Base-by-base conservation (phyloP, 2,797 vertebrate genomes). In the Brachymystax lenok region DNA sequence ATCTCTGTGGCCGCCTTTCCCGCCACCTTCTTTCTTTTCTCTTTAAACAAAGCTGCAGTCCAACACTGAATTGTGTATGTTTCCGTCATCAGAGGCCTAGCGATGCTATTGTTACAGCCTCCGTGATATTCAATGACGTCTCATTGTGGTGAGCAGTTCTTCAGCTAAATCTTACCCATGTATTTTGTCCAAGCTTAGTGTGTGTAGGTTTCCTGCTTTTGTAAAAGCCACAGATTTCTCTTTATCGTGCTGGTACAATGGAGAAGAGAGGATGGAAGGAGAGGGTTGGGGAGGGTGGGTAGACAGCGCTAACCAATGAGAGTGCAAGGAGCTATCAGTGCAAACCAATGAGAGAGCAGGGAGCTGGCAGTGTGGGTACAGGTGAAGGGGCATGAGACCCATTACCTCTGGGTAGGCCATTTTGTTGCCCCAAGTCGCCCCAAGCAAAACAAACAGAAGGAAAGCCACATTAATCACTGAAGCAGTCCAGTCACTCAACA, bases 121-220 rank as follows among this genome's bases (percentile, higher is more conserved):
- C 69, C 61, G 69, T 74, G 77, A 83, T 81, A 83, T 86, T 86
- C 80, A 83, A 84, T 82, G 78, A 81, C 77, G 71, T 73, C 80
- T 81, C 74, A 85, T 74, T 84, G 81, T 85, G 76, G 71, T 59
- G 73, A 68, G 79, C 27, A 30, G 66, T 14, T 59, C 56, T 59
- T 16, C 17, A 19, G 19, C 56, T 59, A n/a, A 2, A 59, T 59
- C 56, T 59, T 19, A 19, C 21, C n/a, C 56, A 59, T n/a, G 17
- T 59, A 59, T 59, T 59, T n/a, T 19, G 56, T 59, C 56, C 5
- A 19, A 59, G 56, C 17, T 59, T 19, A n/a, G 5, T n/a, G 54
- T 56, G 16, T 19, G 54, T 17, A 19, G 19, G 17, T 19, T 46
- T 7, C 16, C 56, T 59, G 6, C 56, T 21, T 19, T n/a, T 59